Base-by-base conservation (phyloP, 1,140 invertebrate species). In the Tetragonula clypearis region DNA sequence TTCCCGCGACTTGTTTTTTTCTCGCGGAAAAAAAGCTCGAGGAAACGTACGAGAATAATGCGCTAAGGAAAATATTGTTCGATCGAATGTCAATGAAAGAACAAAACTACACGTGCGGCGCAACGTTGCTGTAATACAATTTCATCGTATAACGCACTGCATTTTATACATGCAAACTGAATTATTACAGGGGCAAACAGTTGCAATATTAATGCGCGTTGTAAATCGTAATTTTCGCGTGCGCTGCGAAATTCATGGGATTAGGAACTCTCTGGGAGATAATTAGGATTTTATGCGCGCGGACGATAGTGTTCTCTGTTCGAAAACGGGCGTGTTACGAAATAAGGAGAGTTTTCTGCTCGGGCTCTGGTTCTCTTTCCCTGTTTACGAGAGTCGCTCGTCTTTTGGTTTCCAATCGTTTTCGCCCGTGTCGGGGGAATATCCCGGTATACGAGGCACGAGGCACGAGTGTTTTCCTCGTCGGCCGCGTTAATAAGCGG, bases 351-450 rank as follows among this genome's bases (percentile, higher is more conserved):
- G 41, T 41, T 41, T 41, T 41, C 41, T 6, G 41, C 41, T 6
- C 4, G 41, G 41, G 5, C 41, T 41, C 4, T 41, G 41, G 6
- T 41, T 41, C 41, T 41, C 41, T 41, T 72, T 19, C 21, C 17
- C 21, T 17, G 15, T 1, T 35, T 30, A 19, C 49, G 77, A n/a
- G 77, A n/a, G 11, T 55, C 26, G 8, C 53, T 14, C 3, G 30
- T 26, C 35, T 81, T 53, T 81, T 74, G 56, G 79, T 68, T 76
- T 76, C 73, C 49, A 82, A 76, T n/a, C 15, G 26, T n/a, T 17
- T 14, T 8, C 53, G 26, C 35, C 35, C 19, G 41, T 17, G 62
- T 76, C 19, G 23, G 41, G 41, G 41, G 60, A 71, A 71, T 78
- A 77, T 56, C 56, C 72, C 35, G 35, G 35, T 30, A 30, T 30